Evolutionary conservation across 2,888 invertebrate genomes (phyloP).

Genomic region (Stenoptilia bipunctidactyla): DNA sequence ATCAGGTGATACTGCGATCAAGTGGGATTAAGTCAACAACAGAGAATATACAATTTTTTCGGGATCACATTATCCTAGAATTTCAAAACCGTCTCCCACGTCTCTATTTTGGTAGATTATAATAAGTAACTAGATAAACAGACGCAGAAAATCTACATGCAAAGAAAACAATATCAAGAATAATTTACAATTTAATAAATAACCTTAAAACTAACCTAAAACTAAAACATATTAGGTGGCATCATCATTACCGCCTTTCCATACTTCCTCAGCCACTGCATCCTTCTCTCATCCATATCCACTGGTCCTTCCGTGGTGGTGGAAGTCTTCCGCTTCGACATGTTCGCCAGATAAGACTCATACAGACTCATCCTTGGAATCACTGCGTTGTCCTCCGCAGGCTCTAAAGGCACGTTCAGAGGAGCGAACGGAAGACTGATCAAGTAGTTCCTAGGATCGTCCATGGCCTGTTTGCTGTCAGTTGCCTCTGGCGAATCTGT

Average conservation of each 20-base stretch:
- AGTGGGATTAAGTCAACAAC: no score
- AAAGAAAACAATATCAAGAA: no score
- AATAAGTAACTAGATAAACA: no score
- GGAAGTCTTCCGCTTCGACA: constrained; percentile 30
- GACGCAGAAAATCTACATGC: no score
- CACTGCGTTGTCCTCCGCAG: constrained; percentile 49
- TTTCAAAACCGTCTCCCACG: no score
- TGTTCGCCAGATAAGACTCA: constrained; percentile 48
- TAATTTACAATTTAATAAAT: no score
- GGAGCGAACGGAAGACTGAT: constrained; percentile 51
- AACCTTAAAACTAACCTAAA: no score
- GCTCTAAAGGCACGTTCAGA: constrained; percentile 50
- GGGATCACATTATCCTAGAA: no score
- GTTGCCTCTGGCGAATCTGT: constrained; percentile 10
- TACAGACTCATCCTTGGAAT: constrained; percentile 55
- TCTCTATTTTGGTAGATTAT: no score
- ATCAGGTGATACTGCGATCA: no score
- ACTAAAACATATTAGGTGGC: constrained; percentile 19
- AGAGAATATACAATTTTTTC: no score
- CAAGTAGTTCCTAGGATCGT: constrained; percentile 38
- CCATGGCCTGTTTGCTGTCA: constrained; percentile 17
- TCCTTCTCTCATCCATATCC: constrained; percentile 17
- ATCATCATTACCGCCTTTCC: constrained; percentile 29
- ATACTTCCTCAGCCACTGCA: constrained; percentile 28
- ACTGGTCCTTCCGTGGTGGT: constrained; percentile 31